Conservation (phyloP, 2,797 vertebrate species). For the Philypnodon macrostomus region DNA sequence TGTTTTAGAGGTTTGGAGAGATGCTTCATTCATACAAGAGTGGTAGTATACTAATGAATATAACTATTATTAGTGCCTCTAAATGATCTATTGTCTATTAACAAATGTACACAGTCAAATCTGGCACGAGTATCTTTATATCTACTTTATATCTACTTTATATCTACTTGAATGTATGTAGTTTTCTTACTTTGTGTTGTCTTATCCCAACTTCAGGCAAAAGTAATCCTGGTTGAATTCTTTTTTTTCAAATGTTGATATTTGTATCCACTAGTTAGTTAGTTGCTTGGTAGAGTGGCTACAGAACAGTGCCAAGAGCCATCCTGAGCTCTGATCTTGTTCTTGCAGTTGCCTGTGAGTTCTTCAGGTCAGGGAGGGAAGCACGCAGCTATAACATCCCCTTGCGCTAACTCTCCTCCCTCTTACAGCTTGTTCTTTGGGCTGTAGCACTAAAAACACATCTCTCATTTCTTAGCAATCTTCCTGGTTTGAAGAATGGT, state of each 20-base stretch:
- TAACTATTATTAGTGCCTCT: not conserved
- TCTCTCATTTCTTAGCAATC: slow-evolving; percentile 52
- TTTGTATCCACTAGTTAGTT: slow-evolving; percentile 46
- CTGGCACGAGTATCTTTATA: no score
- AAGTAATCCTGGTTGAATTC: slow-evolving; percentile 44
- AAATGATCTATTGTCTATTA: not conserved
- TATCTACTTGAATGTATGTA: no score
- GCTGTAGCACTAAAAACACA: slow-evolving; percentile 45
- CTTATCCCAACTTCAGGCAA: slow-evolving; percentile 39
- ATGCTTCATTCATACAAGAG: slow-evolving; percentile 38
- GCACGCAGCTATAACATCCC: slow-evolving; percentile 54
- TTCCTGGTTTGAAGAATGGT: slow-evolving; percentile 43
- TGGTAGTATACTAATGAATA: not conserved
- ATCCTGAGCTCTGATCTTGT: slow-evolving; percentile 45
- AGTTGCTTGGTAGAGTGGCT: slow-evolving; percentile 46
- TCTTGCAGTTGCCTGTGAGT: slow-evolving; percentile 47
- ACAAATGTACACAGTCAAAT: no score
- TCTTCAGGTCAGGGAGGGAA: slow-evolving; percentile 80
- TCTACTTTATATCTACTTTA: no score
- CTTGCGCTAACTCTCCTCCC: slow-evolving; percentile 36
- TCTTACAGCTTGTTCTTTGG: slow-evolving; percentile 54
- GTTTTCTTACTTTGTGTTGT: slow-evolving; percentile 56
- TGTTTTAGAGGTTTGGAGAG: slow-evolving; percentile 13
- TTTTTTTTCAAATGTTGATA: slow-evolving; percentile 7
- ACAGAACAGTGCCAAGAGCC: slow-evolving; percentile 51